phyloP scores from a whole-genome alignment of 1,140 invertebrate species.

The Drosophila murphyi region DNA sequence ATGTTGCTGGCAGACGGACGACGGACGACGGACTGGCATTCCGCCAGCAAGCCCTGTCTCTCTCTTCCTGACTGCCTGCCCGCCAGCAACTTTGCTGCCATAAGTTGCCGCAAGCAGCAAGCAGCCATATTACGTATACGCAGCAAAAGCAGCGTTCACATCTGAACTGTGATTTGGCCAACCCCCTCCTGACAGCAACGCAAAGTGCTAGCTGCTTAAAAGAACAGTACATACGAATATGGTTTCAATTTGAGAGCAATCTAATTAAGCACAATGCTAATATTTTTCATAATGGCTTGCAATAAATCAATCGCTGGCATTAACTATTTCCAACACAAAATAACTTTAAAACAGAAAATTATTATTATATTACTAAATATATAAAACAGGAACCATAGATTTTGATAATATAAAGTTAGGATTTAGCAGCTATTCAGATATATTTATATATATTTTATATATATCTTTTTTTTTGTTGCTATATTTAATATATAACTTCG shows the following conservation, averaged over 20 bases:
- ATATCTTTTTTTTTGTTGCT: too few relatives aligned
- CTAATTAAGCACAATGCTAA: background rate
- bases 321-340: too few relatives aligned
- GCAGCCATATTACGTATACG: conserved; percentile 21
- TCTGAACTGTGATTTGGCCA: conserved; percentile 56
- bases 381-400: too few relatives aligned
- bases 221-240: background rate
- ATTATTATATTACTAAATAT: too few relatives aligned
- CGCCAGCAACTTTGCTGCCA: background rate
- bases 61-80: background rate
- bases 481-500: too few relatives aligned
- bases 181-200: background rate
- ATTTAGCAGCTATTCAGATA: too few relatives aligned
- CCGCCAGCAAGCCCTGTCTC: conserved; percentile 31
- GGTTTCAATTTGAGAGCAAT: background rate
- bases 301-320: too few relatives aligned
- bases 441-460: too few relatives aligned
- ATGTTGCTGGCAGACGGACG: conserved; percentile 6
- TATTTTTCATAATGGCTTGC: too few relatives aligned
- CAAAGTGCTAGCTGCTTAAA: conserved; percentile 18
- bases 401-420: too few relatives aligned
- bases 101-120: conserved; percentile 14
- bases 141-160: conserved; percentile 10
- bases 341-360: too few relatives aligned
- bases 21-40: conserved; percentile 47